These are phyloP conservation scores for Lampropteryx suffumata DNA, from an alignment of 2,888 invertebrate genomes.

Conservation along the genomic window DNA sequence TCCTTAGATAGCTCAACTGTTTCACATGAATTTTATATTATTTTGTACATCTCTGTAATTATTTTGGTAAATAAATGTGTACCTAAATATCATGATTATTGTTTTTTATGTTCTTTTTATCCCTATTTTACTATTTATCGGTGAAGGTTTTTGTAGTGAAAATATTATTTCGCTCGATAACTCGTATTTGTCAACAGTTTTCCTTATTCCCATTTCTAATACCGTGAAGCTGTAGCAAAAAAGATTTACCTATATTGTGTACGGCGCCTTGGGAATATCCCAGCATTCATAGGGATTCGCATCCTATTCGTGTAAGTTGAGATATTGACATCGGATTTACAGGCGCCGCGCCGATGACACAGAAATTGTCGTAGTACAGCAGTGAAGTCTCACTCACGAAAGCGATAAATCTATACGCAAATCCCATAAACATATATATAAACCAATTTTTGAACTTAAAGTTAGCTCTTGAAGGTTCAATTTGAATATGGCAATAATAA, in stretches of 20 bases:
- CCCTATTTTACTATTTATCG: neutral
- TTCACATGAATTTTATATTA: too few relatives aligned
- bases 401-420: too few relatives aligned
- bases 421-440: too few relatives aligned
- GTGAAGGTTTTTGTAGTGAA: neutral
- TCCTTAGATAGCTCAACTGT: too few relatives aligned
- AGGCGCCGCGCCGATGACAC: constrained; percentile 1
- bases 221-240: constrained; percentile 8
- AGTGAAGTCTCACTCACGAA: neutral
- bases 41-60: too few relatives aligned
- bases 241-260: constrained; percentile 18
- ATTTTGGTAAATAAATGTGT: too few relatives aligned
- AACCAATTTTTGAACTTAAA: too few relatives aligned
- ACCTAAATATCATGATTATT: too few relatives aligned
- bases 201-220: constrained; percentile 3
- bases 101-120: neutral
- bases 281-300: constrained; percentile 23
- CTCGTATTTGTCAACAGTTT: constrained; percentile 5
- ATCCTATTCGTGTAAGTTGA: constrained; percentile 32
- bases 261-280: constrained; percentile 13
- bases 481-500: neutral
- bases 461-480: neutral
- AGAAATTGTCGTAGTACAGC: neutral
- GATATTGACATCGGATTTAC: constrained; percentile 34
- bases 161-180: neutral